phyloP scores from a whole-genome alignment of 2,797 vertebrate species.

The Balearica regulorum region DNA sequence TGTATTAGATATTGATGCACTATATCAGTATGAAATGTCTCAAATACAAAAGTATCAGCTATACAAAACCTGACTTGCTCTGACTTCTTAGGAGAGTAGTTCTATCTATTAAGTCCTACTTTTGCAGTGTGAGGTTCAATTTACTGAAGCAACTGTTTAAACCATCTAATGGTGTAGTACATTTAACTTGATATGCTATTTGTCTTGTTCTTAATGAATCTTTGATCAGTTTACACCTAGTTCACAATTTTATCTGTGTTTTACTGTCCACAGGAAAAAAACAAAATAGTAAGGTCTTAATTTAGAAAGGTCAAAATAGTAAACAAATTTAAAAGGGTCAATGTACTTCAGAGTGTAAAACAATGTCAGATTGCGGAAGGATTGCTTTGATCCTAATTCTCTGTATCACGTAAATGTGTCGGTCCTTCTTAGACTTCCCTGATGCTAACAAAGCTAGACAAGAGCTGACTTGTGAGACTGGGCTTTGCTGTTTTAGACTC shows the following conservation, averaged over 20 bases:
- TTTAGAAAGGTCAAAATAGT: conserved; percentile 60
- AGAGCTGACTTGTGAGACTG: conserved; percentile 25
- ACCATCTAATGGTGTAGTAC: background rate
- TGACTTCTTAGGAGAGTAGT: background rate
- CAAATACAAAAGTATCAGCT: conserved; percentile 2
- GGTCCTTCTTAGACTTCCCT: conserved; percentile 35
- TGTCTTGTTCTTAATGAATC: conserved; percentile 45
- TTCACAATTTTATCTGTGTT: conserved; percentile 2
- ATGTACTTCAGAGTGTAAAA: conserved; percentile 48
- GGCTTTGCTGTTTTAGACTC: background rate
- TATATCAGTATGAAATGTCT: background rate
- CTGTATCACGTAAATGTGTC: conserved; percentile 44
- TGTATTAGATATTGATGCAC: background rate
- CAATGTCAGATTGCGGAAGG: conserved; percentile 40
- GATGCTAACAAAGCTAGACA: conserved; percentile 67
- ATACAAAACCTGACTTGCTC: background rate
- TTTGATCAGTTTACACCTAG: conserved; percentile 62
- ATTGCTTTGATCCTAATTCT: conserved; percentile 67
- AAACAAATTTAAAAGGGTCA: conserved; percentile 69
- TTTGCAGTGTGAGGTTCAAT: conserved; percentile 48
- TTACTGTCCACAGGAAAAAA: conserved; percentile 33
- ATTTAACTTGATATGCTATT: conserved; percentile 42
- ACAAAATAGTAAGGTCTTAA: background rate
- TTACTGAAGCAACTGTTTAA: conserved; percentile 47
- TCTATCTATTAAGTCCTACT: conserved; percentile 33